Conservation (phyloP, 2,797 vertebrate species). For the Chromis chromis region DNA sequence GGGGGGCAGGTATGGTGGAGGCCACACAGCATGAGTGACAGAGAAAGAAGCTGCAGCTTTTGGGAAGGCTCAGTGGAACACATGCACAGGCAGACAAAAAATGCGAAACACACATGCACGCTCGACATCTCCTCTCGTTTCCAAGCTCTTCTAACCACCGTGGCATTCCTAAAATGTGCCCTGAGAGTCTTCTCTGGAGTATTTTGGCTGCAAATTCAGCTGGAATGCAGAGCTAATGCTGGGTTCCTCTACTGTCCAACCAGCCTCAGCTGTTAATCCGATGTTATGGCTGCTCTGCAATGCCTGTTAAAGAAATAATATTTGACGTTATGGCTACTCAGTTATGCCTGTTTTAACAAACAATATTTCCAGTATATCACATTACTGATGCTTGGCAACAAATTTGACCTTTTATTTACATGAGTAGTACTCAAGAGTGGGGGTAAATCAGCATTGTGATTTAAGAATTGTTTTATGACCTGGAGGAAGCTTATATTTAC, state of each 20-base stretch:
- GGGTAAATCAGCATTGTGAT: neutral
- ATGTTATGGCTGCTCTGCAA: conserved; percentile 67
- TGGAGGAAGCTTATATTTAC: neutral
- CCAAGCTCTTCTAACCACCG: conserved; percentile 36
- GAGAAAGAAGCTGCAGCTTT: conserved; percentile 63
- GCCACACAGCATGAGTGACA: conserved; percentile 77
- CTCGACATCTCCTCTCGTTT: conserved; percentile 62
- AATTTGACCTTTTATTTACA: conserved; percentile 16
- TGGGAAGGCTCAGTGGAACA: conserved; percentile 59
- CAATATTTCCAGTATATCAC: conserved; percentile 53
- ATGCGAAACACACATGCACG: conserved; percentile 25
- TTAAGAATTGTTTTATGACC: neutral
- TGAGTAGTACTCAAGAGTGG: neutral
- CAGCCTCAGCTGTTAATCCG: conserved; percentile 74
- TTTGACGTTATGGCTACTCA: conserved; percentile 54
- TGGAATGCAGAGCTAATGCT: conserved; percentile 81
- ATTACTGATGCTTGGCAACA: conserved; percentile 28
- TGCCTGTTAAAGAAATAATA: conserved; percentile 71
- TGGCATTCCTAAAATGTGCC: conserved; percentile 49
- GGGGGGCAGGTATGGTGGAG: conserved; percentile 65
- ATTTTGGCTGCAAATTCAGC: conserved; percentile 72
- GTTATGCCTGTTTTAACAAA: conserved; percentile 59
- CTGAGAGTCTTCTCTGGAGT: conserved; percentile 55
- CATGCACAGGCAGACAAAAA: conserved; percentile 38
- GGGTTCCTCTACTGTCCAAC: conserved; percentile 66